Percentiles rank a stretch among this genome's conserved stretches.
phyloP scores from a whole-genome alignment of 1,140 invertebrate genomes.

The Atopsyche davidsoni region DNA sequence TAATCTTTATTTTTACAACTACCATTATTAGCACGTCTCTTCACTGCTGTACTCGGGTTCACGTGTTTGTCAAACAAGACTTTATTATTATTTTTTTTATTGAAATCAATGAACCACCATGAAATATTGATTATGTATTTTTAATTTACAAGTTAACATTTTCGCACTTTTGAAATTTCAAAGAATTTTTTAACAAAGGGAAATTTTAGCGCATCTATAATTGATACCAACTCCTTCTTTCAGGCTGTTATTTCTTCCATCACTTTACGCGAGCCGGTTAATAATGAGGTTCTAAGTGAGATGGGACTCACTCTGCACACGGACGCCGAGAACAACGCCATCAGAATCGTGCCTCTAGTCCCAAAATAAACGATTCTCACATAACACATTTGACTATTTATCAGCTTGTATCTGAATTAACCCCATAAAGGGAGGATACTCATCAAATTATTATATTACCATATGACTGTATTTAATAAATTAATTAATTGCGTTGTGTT shows the following conservation, averaged over 20 bases:
- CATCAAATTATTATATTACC: too few relatives aligned
- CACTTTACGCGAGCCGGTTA: constrained; percentile 52
- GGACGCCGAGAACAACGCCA: constrained; percentile 40
- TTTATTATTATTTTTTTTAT: constrained; percentile 4
- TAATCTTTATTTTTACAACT: too few relatives aligned
- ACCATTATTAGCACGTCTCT: too few relatives aligned
- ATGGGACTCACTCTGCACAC: constrained; percentile 45
- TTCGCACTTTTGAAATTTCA: neutral
- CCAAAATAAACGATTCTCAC: constrained; percentile 16
- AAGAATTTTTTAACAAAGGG: too few relatives aligned
- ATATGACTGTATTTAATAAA: too few relatives aligned
- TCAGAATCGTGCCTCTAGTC: constrained; percentile 39
- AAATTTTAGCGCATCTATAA: neutral
- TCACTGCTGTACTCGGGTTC: too few relatives aligned
- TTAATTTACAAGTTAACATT: constrained; percentile 2
- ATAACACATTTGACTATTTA: too few relatives aligned
- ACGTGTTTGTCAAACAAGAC: neutral
- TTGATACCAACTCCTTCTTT: constrained; percentile 28
- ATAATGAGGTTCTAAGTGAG: constrained; percentile 45
- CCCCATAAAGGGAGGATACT: too few relatives aligned
- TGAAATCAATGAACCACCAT: too few relatives aligned
- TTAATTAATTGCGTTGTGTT: too few relatives aligned
- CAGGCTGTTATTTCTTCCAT: constrained; percentile 55
- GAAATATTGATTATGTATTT: neutral
- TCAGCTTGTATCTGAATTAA: too few relatives aligned